These are phyloP conservation scores for Lasioglossum calceatum DNA, from an alignment of 2,888 invertebrate genomes.

Conservation along the genomic window DNA sequence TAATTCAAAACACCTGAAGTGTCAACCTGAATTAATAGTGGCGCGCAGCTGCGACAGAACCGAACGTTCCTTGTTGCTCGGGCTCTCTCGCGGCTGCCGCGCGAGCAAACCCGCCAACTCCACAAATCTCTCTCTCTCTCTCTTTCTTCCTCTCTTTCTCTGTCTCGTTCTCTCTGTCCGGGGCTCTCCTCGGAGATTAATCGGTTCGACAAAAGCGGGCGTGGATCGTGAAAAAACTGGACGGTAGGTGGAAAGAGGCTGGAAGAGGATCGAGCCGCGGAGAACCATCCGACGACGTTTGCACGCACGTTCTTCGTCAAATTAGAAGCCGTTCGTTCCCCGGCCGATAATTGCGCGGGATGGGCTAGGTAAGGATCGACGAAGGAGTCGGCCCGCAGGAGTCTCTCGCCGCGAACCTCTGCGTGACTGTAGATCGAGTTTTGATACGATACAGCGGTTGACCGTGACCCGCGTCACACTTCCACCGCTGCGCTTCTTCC, in stretches of 20 bases:
- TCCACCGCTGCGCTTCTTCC: constrained; percentile 33
- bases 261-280: neutral
- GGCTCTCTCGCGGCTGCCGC: neutral
- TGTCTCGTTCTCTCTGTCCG: neutral
- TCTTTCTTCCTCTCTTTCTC: neutral
- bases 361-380: constrained; percentile 20
- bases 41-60: constrained; percentile 52
- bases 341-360: constrained; percentile 44
- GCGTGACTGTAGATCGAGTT: constrained; percentile 61
- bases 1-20: constrained; percentile 71
- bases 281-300: neutral
- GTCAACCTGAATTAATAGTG: constrained; percentile 73
- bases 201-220: constrained; percentile 61
- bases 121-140: constrained; percentile 41
- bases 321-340: constrained; percentile 39
- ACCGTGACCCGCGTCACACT: constrained; percentile 71
- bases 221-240: constrained; percentile 17
- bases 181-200: constrained; percentile 44
- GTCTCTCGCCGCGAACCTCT: constrained; percentile 40
- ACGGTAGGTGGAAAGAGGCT: neutral
- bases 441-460: constrained; percentile 68
- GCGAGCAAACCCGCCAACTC: constrained; percentile 18
- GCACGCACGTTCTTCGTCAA: constrained; percentile 29
- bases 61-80: constrained; percentile 45
- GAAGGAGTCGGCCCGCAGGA: constrained; percentile 35